Base-by-base conservation (phyloP, 2,888 invertebrate species). In the Pantelozetes paolii region DNA sequence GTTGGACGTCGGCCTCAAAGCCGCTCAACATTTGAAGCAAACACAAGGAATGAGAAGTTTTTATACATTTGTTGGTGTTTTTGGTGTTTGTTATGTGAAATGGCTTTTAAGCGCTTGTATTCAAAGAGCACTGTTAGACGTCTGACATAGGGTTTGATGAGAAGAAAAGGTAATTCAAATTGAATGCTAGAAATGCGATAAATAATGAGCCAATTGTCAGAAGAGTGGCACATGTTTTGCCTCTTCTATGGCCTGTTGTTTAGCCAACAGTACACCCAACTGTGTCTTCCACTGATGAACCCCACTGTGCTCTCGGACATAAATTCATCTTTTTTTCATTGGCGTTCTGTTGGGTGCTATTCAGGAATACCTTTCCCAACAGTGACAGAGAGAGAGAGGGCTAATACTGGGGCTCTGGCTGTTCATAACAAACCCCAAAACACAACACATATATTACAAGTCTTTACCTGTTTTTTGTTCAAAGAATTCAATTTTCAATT, bases 161-260 rank as follows among this genome's bases (percentile, higher is more conserved):
- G 50, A n/a, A 8, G 13, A 8, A 23, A 28, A 28, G 26, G 23
- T 59, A 28, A 59, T 30, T 59, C 28, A 59, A 59, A 28, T n/a
- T 18, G 20, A 50, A 50, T 50, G 20, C 32, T 15, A 15, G 26
- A 23, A 59, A 59, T 59, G 20, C 59, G 6, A 59, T 59, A 59
- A 59, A 59, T 59, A 59, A 9, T 57, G 28, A 20, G 59, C 59
- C 59, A 59, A 59, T 59, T 59, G 59, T 59, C 28, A 59, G 50
- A 59, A 50, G n/a, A 59, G 59, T 59, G 59, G 59, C 59, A 59
- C 59, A 59, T 59, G 59, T 59, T 59, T 59, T 26, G 50, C 50
- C n/a, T n/a, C n/a, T n/a, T n/a, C n/a, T n/a, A n/a, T n/a, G n/a
- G 13, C 30, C 59, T 11, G 8, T 59, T 59, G 59, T 59, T 59